Base-by-base conservation (phyloP, 2,888 invertebrate species). In the Megalurothrips usitatus region DNA sequence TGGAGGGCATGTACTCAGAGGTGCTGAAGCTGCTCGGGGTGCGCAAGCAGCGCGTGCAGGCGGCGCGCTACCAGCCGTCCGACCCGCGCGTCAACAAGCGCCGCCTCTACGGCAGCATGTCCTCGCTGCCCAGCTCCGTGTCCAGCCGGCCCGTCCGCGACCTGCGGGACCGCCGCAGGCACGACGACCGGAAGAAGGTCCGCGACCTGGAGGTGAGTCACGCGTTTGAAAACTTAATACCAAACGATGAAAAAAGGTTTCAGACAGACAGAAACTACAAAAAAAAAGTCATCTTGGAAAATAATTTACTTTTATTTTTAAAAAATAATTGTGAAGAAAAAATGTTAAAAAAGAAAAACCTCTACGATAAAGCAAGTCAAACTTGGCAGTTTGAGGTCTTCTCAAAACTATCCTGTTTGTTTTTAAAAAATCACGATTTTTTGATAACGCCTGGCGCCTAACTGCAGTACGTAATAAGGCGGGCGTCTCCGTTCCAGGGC, bases 1-100 rank as follows among this genome's bases (percentile, higher is more conserved):
- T 96, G 8, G 95, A 96, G 89, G 92, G 91, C 84, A 96, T 95
- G 95, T 96, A 96, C 86, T 93, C 93, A 0, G 95, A 95, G 89
- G 90, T 91, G 23, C 86, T 92, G 82, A 91, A 91, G 85, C 86
- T 92, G 82, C 86, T 92, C 49, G 91, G 91, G 34, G 91, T 91
- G 0, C 91, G 91, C 84, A 88, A 89, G 83, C 87, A 88, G 83
- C 87, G 87, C 14, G 68, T 43, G 34, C 34, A 43, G 34, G 34
- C 34, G 34, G 34, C 68, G 23, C 86, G 89, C 34, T 90, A 90
- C 83, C 90, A 90, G 83, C 88, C 90, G 1, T 90, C 90, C 81
- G 90, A 91, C 85, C 89, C 90, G 1, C 87, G 90, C 85, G 89
- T 88, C 83, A 87, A 87, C 83, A 89, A 89, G 81, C 84, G 87